Evolutionary conservation across 2,888 invertebrate species (phyloP).

Genomic region (Nudaria mundana): DNA sequence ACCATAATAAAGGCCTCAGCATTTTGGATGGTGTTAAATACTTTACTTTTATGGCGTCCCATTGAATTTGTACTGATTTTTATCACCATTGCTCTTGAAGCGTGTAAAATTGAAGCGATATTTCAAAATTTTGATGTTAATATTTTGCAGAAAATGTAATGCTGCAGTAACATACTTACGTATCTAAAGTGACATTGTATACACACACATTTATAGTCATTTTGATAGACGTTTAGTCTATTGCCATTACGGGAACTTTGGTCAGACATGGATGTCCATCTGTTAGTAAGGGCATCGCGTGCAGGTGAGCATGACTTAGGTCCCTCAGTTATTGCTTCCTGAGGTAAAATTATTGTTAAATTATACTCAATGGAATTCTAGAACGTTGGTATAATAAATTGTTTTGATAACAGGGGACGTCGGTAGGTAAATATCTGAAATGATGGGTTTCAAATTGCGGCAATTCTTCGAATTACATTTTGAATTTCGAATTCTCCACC

Average conservation of each 20-base stretch:
- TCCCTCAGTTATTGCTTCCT: too few relatives aligned
- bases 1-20: constrained; percentile 41
- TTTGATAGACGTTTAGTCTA: too few relatives aligned
- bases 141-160: constrained; percentile 9
- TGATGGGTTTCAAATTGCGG: constrained; percentile 54
- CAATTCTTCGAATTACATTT: constrained; percentile 67
- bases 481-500: constrained; percentile 67
- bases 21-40: constrained; percentile 50
- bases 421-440: constrained; percentile 51
- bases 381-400: constrained; percentile 22
- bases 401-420: constrained; percentile 33
- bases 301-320: too few relatives aligned
- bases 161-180: too few relatives aligned
- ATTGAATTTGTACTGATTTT: constrained; percentile 40
- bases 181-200: too few relatives aligned
- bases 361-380: too few relatives aligned
- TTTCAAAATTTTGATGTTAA: constrained; percentile 3
- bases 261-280: too few relatives aligned
- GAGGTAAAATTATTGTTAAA: too few relatives aligned
- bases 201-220: too few relatives aligned
- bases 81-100: constrained; percentile 24
- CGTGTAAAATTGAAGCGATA: constrained; percentile 11
- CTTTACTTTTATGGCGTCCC: constrained; percentile 54
- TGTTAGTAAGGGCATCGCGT: too few relatives aligned
- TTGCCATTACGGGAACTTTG: too few relatives aligned